These are phyloP conservation scores for Gallinago jamesoni DNA, from an alignment of 2,113 vertebrate genomes.

Conservation along the genomic window DNA sequence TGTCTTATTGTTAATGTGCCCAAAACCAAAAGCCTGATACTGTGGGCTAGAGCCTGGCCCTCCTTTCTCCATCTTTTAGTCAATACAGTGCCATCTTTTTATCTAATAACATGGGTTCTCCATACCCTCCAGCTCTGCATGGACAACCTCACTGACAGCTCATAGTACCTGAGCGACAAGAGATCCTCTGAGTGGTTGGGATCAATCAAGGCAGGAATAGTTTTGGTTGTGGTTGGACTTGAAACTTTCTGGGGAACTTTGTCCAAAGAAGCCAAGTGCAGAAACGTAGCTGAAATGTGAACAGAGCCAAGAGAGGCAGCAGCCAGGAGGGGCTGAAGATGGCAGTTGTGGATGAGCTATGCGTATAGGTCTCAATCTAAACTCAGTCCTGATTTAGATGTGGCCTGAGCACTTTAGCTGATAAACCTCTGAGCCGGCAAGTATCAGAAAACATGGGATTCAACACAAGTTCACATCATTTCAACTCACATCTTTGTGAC, in stretches of 20 bases:
- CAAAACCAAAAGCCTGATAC: background rate
- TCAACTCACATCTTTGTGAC: background rate
- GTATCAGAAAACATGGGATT: background rate
- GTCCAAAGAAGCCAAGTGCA: background rate
- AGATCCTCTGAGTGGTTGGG: background rate
- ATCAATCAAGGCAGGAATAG: background rate
- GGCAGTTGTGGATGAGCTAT: background rate
- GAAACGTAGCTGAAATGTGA: background rate
- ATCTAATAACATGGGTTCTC: background rate
- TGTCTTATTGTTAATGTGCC: background rate
- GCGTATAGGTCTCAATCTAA: background rate
- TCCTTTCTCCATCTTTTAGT: background rate
- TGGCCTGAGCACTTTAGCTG: background rate
- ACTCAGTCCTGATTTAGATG: background rate
- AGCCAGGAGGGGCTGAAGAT: background rate
- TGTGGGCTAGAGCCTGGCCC: background rate
- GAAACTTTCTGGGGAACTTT: background rate
- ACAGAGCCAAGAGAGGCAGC: background rate
- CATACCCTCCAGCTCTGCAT: background rate
- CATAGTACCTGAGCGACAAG: background rate
- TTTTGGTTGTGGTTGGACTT: background rate
- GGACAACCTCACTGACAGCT: background rate
- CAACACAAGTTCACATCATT: background rate
- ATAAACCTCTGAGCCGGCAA: background rate
- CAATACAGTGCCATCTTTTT: accelerated